A percentile compares a stretch with the other conserved stretches of the same genome.
Evolutionary conservation across 1,140 invertebrate species (phyloP).

Genomic region (Drosophila serrata): DNA sequence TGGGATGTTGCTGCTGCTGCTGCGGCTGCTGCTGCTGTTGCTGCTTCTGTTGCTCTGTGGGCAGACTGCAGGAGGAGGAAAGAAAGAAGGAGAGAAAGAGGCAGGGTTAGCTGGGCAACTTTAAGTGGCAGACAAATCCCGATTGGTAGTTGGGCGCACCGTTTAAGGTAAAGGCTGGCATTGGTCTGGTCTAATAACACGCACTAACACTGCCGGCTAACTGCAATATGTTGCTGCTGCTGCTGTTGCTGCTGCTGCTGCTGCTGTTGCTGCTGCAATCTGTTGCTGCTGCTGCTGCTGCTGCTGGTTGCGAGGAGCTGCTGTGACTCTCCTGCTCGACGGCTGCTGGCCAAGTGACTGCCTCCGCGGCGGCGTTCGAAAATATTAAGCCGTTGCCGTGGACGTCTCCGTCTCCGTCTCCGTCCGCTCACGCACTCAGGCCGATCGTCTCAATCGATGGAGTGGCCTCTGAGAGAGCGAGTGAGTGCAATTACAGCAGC

Average conservation of each 20-base stretch:
- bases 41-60: constrained; percentile 35
- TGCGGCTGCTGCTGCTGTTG: background rate
- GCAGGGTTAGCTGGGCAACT: constrained; percentile 4
- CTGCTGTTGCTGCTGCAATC: constrained; percentile 6
- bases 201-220: constrained; percentile 19
- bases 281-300: constrained; percentile 4
- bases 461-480: constrained; percentile 3
- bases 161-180: constrained; percentile 53
- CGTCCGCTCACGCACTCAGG: constrained; percentile 13
- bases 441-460: constrained; percentile 31
- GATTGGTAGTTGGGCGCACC: constrained; percentile 28
- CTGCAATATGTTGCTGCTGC: constrained; percentile 1
- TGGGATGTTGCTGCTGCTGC: constrained; percentile 12
- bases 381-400: constrained; percentile 25
- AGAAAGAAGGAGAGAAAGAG: background rate
- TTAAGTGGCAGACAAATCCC: background rate
- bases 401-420: constrained; percentile 18
- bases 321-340: constrained; percentile 33
- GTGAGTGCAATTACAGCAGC: constrained; percentile 43
- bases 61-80: constrained; percentile 32
- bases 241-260: background rate
- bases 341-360: constrained; percentile 58
- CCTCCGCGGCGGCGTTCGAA: constrained; percentile 29
- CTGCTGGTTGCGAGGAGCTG: constrained; percentile 14
- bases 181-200: constrained; percentile 26